A percentile compares a stretch with the other conserved stretches of the same genome.
phyloP scores from a whole-genome alignment of 2,797 vertebrate species.

The Cirrhinus mrigala region DNA sequence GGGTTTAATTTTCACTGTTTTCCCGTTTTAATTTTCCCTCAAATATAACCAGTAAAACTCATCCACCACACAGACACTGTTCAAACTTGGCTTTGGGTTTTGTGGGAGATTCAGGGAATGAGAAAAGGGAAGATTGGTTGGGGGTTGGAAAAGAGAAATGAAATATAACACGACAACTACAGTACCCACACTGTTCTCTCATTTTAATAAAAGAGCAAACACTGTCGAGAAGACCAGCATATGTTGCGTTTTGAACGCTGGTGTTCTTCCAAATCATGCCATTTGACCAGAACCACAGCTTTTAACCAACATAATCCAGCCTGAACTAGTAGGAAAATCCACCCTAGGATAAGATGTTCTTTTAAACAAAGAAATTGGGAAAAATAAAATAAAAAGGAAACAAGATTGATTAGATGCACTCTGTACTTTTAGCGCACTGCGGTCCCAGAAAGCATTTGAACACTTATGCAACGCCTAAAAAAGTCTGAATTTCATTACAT shows the following conservation, averaged over 20 bases:
- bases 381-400: not conserved
- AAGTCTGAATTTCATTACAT: not conserved
- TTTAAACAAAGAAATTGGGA: not conserved
- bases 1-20: conserved; percentile 58
- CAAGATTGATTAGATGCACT: conserved; percentile 8
- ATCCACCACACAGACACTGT: conserved; percentile 15
- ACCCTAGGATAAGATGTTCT: not conserved
- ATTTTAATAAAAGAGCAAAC: not conserved
- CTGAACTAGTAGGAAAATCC: not conserved
- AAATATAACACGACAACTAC: conserved; percentile 18
- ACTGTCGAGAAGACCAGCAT: not conserved
- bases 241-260: not conserved
- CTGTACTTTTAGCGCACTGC: not conserved
- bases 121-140: not conserved
- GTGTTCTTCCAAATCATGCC: not conserved
- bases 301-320: not conserved
- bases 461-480: not conserved
- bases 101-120: conserved; percentile 5
- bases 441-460: not conserved
- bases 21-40: too few relatives aligned
- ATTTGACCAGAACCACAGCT: not conserved
- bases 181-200: not conserved
- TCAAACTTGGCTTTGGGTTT: not conserved
- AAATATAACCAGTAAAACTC: conserved; percentile 61
- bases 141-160: not conserved